Evolutionary conservation across 2,888 invertebrate species (phyloP), one percentile per base, ranked within the genome.

Genomic region (Homarus gammarus): DNA sequence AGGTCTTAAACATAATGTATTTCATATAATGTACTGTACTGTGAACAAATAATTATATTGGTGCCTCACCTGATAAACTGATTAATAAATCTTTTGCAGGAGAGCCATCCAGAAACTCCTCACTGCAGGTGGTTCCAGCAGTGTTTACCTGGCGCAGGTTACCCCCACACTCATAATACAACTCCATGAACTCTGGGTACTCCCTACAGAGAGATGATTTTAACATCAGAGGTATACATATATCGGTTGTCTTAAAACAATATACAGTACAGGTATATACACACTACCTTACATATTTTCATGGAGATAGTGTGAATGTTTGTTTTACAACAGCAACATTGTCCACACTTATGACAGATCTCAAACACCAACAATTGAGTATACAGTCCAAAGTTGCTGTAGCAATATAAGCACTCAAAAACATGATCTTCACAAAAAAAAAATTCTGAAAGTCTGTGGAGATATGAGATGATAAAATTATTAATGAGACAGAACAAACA

Each of bases 111-210:
- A 72, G 44, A 70, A 64, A 73, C 70, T 83, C 77, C 36, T 89
- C 78, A 12, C 38, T n/a, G 27, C 79, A 27, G 3, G 83, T 49
- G 8, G 15, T 33, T 49, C 88, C 88, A 31, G 68, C 51, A 18
- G 51, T 36, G 40, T 84, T 84, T 15, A 70, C 49, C 56, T 88
- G 88, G 33, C 78, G 51, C 38, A 89, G 36, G 31, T 89, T 78
- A 36, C 88, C 88, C 8, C 88, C 88, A 78, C 77, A 49, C 33
- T 89, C 88, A 83, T 89, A 38, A 38, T 89, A 84, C 6, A 89
- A 64, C 33, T 38, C 38, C 18, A 89, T 64, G 40, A 89, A 84
- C 40, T 84, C 84, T 36, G 84, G 84, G 5, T 56, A 49, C 15
- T 88, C 88, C 56, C 88, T 88, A 68, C 27, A 27, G 31, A 64